Conservation (phyloP, 2,113 vertebrate species). For the Rhynchopsitta pachyrhyncha region DNA sequence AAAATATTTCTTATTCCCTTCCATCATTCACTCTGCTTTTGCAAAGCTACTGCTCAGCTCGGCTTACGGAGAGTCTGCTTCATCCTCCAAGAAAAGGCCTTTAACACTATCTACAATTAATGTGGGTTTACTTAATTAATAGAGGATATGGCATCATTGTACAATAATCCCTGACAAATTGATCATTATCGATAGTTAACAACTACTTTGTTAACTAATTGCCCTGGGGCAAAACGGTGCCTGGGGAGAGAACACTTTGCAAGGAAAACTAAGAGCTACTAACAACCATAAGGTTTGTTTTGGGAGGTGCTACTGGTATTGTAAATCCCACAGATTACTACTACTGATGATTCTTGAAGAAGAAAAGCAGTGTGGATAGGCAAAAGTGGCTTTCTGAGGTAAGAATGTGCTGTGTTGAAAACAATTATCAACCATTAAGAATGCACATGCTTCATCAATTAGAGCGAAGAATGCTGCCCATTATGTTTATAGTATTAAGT, state of each 20-base stretch:
- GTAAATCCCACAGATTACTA: conserved; percentile 15
- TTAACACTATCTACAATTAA: conserved; percentile 49
- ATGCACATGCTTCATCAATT: background rate
- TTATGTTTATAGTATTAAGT: background rate
- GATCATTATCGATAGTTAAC: conserved; percentile 72
- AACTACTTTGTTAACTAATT: conserved; percentile 63
- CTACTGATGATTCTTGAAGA: background rate
- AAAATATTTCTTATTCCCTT: background rate
- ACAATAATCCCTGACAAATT: conserved; percentile 62
- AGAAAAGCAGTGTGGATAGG: background rate
- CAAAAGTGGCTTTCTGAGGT: background rate
- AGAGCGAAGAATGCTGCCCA: conserved; percentile 20
- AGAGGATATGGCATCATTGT: background rate
- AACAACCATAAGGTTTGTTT: conserved; percentile 1
- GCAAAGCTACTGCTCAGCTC: background rate
- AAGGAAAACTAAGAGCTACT: conserved; percentile 40
- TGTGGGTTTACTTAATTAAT: conserved; percentile 60
- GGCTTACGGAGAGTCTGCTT: background rate
- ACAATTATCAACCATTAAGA: background rate
- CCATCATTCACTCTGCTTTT: background rate
- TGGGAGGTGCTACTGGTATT: background rate
- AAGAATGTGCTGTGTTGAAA: background rate
- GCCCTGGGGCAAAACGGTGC: background rate
- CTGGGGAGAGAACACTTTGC: conserved; percentile 3
- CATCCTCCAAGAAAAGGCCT: background rate